These are phyloP conservation scores for Prunella fulvescens DNA, from an alignment of 2,113 vertebrate genomes.

Conservation along the genomic window DNA sequence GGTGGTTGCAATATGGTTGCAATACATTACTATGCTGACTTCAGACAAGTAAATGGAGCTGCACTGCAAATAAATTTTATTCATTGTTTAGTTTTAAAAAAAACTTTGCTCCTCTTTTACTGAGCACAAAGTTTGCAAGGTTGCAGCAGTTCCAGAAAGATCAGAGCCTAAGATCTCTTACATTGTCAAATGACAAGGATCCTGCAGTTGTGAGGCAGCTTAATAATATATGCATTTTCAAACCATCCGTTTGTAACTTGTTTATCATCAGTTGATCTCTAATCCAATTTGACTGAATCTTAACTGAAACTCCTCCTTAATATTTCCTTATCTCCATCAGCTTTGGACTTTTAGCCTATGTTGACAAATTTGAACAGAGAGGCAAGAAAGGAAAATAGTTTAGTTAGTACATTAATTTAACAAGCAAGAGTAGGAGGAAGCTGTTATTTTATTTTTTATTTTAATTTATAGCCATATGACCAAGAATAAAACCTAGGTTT, in stretches of 20 bases:
- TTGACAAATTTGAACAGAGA: conserved; percentile 20
- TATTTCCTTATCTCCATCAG: conserved; percentile 14
- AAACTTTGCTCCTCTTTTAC: neutral
- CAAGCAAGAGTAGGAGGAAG: neutral
- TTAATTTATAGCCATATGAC: conserved; percentile 15
- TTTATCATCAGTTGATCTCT: conserved; percentile 9
- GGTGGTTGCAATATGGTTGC: neutral
- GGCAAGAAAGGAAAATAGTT: conserved; percentile 9
- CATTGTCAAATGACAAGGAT: neutral
- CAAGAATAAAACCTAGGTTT: conserved; percentile 26
- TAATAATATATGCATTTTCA: neutral
- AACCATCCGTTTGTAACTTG: neutral
- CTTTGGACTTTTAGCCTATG: neutral
- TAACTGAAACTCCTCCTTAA: neutral
- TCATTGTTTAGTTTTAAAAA: neutral
- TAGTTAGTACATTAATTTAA: conserved; percentile 23
- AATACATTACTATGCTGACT: neutral
- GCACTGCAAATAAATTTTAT: neutral
- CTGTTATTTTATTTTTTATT: neutral
- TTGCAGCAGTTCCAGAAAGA: neutral
- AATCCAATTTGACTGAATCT: neutral
- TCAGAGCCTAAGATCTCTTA: neutral
- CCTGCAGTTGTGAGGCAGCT: neutral
- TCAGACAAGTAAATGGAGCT: conserved; percentile 6
- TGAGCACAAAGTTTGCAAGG: neutral